A percentile compares a stretch with the other conserved stretches of the same genome.
Evolutionary conservation across 1,140 invertebrate genomes (phyloP).

Genomic region (Oreohelix idahoensis): DNA sequence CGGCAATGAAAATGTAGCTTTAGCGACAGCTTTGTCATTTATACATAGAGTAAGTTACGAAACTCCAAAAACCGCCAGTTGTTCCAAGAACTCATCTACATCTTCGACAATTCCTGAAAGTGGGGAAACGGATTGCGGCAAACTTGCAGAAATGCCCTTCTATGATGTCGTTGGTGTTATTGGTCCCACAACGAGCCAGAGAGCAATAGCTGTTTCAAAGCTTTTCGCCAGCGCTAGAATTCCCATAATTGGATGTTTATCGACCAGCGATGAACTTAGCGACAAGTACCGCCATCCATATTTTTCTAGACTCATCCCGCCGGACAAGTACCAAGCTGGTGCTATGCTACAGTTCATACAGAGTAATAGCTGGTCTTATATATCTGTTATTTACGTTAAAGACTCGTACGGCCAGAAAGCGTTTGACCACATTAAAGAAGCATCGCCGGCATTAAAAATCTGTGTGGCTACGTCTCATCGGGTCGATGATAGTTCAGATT

Average conservation of each 20-base stretch:
- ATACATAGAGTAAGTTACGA: background rate
- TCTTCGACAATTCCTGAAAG: background rate
- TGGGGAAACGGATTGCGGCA: background rate
- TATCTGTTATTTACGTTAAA: slow-evolving; percentile 80
- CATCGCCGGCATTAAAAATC: slow-evolving; percentile 79
- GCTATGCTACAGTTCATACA: slow-evolving; percentile 80
- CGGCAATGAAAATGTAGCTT: background rate
- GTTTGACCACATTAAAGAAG: slow-evolving; percentile 79
- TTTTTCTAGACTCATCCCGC: slow-evolving; percentile 52
- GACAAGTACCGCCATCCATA: slow-evolving; percentile 48
- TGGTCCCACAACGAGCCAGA: slow-evolving; percentile 72
- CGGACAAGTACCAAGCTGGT: slow-evolving; percentile 76
- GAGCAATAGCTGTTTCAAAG: slow-evolving; percentile 79
- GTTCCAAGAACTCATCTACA: background rate
- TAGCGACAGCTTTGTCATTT: background rate
- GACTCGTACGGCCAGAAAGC: slow-evolving; percentile 81
- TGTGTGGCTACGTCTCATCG: slow-evolving; percentile 78
- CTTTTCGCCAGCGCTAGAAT: slow-evolving; percentile 78
- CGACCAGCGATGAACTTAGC: slow-evolving; percentile 47
- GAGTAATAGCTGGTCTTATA: slow-evolving; percentile 80
- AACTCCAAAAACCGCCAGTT: too few species aligned
- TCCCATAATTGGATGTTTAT: slow-evolving; percentile 74
- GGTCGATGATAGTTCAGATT: background rate
- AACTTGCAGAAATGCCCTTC: background rate
- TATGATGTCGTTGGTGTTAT: slow-evolving; percentile 54